phyloP scores from a whole-genome alignment of 2,797 vertebrate species.

The Alca torda region DNA sequence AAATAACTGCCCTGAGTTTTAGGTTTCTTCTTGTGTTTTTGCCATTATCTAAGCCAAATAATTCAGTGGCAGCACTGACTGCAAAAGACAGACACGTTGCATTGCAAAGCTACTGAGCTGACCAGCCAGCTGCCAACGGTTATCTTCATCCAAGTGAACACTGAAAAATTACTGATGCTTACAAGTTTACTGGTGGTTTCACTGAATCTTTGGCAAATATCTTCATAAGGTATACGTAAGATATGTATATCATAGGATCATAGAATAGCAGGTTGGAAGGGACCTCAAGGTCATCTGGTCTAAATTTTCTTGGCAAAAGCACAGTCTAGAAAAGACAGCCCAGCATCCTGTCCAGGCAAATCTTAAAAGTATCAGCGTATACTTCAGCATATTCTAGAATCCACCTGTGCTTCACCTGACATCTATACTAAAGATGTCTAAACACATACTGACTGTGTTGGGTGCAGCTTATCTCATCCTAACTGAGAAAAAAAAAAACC shows the following conservation, averaged over 20 bases:
- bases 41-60: background rate
- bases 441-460: background rate
- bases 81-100: background rate
- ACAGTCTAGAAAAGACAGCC: background rate
- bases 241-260: background rate
- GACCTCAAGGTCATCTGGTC: background rate
- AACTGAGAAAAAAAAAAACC: background rate
- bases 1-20: background rate
- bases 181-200: background rate
- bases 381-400: background rate
- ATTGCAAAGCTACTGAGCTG: background rate
- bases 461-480: background rate
- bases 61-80: background rate
- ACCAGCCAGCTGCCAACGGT: background rate
- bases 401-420: background rate
- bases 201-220: background rate
- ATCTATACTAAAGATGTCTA: background rate
- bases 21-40: background rate
- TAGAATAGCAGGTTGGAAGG: background rate
- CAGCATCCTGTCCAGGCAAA: background rate
- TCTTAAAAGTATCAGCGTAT: background rate
- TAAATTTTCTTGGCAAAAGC: background rate
- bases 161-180: background rate
- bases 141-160: background rate
- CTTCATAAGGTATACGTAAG: background rate